Evolutionary conservation across 2,888 invertebrate species (phyloP).

Genomic region (Meiosimyza decipiens): DNA sequence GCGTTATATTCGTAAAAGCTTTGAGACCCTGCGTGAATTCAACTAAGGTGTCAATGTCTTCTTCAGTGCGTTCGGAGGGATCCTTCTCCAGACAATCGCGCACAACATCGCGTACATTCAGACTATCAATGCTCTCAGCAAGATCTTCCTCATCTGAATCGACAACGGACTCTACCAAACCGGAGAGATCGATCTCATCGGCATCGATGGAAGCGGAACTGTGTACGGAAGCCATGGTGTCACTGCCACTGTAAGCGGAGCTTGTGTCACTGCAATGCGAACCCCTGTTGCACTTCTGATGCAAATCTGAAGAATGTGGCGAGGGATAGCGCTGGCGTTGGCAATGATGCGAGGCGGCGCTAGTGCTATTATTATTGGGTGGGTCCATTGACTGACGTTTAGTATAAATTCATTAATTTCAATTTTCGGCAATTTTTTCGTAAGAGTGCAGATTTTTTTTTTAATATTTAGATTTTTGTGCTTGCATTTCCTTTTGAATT

Average conservation of each 20-base stretch:
- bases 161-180: constrained; percentile 93
- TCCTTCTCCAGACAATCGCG: constrained; percentile 98
- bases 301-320: constrained; percentile 74
- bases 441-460: too few relatives aligned
- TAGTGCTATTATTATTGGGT: constrained; percentile 10
- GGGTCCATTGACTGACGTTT: not conserved
- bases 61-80: constrained; percentile 92
- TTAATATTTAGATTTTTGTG: not conserved
- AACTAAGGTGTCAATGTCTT: constrained; percentile 93
- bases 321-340: constrained; percentile 36
- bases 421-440: too few relatives aligned
- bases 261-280: constrained; percentile 94
- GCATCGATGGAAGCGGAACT: constrained; percentile 80
- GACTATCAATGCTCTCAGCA: constrained; percentile 89
- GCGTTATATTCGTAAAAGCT: constrained; percentile 97
- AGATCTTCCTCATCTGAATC: constrained; percentile 95
- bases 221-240: constrained; percentile 94
- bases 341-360: constrained; percentile 17
- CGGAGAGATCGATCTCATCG: constrained; percentile 91
- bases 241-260: constrained; percentile 95
- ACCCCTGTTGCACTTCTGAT: constrained; percentile 84
- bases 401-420: too few relatives aligned
- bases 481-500: not conserved
- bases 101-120: constrained; percentile 93
- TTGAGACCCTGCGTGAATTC: constrained; percentile 98